Evolutionary conservation across 2,797 vertebrate species (phyloP), one percentile per base, ranked within the genome.

Genomic region (Pantherophis alleghaniensis): DNA sequence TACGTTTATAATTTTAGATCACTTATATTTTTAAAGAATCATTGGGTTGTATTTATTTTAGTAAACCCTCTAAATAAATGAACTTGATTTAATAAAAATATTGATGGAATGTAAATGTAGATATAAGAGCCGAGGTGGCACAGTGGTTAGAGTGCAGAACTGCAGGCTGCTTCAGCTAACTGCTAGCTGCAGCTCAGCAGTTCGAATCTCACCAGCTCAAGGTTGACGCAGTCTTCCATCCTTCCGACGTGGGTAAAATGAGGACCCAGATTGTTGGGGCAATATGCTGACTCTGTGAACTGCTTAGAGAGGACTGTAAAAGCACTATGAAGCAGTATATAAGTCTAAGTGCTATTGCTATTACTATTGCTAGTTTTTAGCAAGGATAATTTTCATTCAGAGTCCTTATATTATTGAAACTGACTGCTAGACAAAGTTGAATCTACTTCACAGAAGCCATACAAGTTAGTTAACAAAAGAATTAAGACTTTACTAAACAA

Each of bases 1-100:
- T 20, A n/a, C 22, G 3, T 42, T 5, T 90, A 79, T 88, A 1
- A 0, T 66, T 88, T 60, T 7, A 74, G 55, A 88, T 1, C 10
- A 0, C 93, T 91, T 93, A 57, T 20, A 91, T 95, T 24, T 57
- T 74, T 28, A 42, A 93, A 11, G n/a, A 57, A 87, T 57, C 12
- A 61, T 32, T 69, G 63, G 18, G 47, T 55, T 69, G 16, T 11
- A 55, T 69, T 20, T 28, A 59, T 9, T 32, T 74, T 74, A 74
- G 6, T 74, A 32, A 66, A 14, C 13, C 14, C 66, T 32, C 66
- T 74, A 74, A 83, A 83, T 83, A 83, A 47, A 83, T 83, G 9
- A 42, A 42, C 74, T 83, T 83, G 74, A 47, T 47, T 83, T 83
- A 42, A 83, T 83, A 83, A 83, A 83, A 11, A 83, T 47, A 47